Conservation (phyloP, 2,113 vertebrate genomes). For the Barbus barbus region DNA sequence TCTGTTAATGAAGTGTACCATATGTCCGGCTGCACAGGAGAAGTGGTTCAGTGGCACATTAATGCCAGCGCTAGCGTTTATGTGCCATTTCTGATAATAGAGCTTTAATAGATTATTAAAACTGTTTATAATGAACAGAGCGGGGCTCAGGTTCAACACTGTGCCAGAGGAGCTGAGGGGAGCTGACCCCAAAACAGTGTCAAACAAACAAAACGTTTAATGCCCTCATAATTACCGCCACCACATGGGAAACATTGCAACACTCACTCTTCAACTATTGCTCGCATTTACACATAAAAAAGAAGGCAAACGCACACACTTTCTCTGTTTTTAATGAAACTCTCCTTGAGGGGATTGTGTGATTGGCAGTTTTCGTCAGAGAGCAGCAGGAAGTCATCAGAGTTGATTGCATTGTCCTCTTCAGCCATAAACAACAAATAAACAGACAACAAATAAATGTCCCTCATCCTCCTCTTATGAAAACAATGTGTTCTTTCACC, state of each 20-base stretch:
- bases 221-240: constrained; percentile 62
- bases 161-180: constrained; percentile 47
- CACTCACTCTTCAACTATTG: background rate
- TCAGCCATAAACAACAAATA: constrained; percentile 13
- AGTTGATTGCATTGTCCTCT: constrained; percentile 26
- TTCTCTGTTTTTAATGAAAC: background rate
- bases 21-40: constrained; percentile 55
- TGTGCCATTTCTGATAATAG: constrained; percentile 62
- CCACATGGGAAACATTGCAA: constrained; percentile 42
- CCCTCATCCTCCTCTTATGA: background rate
- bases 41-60: constrained; percentile 51
- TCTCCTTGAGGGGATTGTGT: background rate
- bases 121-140: constrained; percentile 44
- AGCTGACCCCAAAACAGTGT: constrained; percentile 63
- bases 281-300: background rate
- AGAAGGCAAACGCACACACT: background rate
- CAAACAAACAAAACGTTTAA: constrained; percentile 67
- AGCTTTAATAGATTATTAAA: constrained; percentile 65
- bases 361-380: constrained; percentile 7
- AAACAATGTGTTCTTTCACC: constrained; percentile 5
- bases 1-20: constrained; percentile 52
- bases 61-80: constrained; percentile 52
- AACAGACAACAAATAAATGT: background rate
- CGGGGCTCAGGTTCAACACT: constrained; percentile 33
- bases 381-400: constrained; percentile 39